Base-by-base conservation (phyloP, 2,888 invertebrate species). In the Harpalus rubripes region DNA sequence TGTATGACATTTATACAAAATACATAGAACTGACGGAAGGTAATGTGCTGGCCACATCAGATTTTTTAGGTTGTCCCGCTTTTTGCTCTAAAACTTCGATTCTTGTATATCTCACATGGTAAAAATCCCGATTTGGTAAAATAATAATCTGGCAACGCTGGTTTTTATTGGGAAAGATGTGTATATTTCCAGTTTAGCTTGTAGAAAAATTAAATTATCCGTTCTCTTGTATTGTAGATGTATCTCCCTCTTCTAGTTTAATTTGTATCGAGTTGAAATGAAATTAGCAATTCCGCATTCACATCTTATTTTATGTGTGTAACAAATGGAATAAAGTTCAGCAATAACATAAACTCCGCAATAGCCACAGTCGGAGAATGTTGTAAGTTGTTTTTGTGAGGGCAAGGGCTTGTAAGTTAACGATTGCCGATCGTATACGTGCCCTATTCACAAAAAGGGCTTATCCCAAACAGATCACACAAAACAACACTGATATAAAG, bases 361-460 rank as follows among this genome's bases (percentile, higher is more conserved):
- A 63, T 12, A 63, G 22, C 8, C 56, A 56, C n/a, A 59, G 16
- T 59, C 59, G 59, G 32, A 32, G 32, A 32, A 32, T 59, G 15
- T 59, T 59, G 22, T 63, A 63, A 10, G 26, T 18, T 12, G 44
- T 8, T 52, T 63, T 63, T 63, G 18, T 22, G 63, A 18, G 22
- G 63, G 22, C 22, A 22, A 22, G 63, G 63, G 63, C 63, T 63
- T 63, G 63, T 63, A 63, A 63, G 16, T 63, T 63, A 63, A 63
- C 63, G 63, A 22, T 63, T 63, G 22, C 63, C 26, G 63, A 63
- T 22, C 63, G 44, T 52, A 63, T 63, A 63, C 63, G 63, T 22
- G 63, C 63, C 63, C 63, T 63, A 63, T 63, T 10, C 22, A 63
- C 63, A 63, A 63, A 63, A 63, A 63, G 63, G 63, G 63, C 63